Base-by-base conservation (phyloP, 2,113 vertebrate species). In the Holacanthus passer region DNA sequence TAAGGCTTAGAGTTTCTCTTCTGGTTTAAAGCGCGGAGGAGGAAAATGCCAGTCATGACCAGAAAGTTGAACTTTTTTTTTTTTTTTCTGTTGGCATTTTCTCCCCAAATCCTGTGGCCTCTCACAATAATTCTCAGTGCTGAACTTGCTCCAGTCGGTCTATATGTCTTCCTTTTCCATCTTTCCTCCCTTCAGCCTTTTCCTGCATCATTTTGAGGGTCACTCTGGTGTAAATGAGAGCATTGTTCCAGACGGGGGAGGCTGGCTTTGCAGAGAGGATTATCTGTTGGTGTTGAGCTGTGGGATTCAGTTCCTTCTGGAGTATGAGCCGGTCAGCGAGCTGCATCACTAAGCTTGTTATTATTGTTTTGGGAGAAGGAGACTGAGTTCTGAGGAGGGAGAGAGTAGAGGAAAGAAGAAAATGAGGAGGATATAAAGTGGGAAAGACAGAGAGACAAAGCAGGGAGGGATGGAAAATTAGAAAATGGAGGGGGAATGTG, bases 261-360 rank as follows among this genome's bases (percentile, higher is more conserved):
- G 67, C 87, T 77, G 87, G 87, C 88, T 91, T 87, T 89, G 90
- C 86, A 56, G 73, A 84, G 87, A 89, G 91, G 91, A 94, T 95
- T 95, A 94, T 91, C 83, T 91, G 81, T 87, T 80, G 82, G 82
- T 87, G 88, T 86, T 90, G 92, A 92, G 92, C 94, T 87, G 88
- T 87, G 83, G 90, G 87, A 90, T 91, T 93, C 87, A 69, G 80
- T 83, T 92, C 85, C 85, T 91, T 92, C 84, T 94, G 89, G 72
- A 77, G 82, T 83, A 84, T 87, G 91, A 93, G 92, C 83, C 43
- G 91, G 93, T 92, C 92, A 93, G 90, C 83, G 89, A 91, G 91
- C 82, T 88, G 93, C 89, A 91, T 86, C 92, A 59, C 92, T 92
- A 91, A 92, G 92, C 93, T 91, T 89, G 88, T 92, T 92, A 81